These are phyloP conservation scores for Quiscalus mexicanus DNA, from an alignment of 2,113 vertebrate species.

Conservation along the genomic window DNA sequence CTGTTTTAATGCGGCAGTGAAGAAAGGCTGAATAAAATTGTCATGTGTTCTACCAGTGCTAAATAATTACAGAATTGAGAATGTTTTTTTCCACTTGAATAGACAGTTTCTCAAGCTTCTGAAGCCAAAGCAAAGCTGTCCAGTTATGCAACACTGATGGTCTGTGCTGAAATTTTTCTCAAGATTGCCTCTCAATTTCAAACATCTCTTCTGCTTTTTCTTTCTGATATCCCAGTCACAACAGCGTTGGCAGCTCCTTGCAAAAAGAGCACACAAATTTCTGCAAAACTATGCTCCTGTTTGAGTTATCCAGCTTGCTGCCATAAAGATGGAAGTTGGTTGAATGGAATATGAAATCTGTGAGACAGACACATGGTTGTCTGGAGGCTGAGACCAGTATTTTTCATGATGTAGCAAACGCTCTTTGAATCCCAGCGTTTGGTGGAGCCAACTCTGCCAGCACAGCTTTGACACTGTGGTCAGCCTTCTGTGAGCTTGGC, in stretches of 20 bases:
- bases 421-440: neutral
- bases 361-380: neutral
- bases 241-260: neutral
- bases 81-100: neutral
- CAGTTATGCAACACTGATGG: neutral
- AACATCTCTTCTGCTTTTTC: neutral
- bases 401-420: slow-evolving; percentile 13
- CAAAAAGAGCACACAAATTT: neutral
- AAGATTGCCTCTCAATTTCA: neutral
- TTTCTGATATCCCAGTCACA: neutral
- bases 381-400: neutral
- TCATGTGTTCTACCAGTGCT: neutral
- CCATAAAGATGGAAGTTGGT: neutral
- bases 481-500: slow-evolving; percentile 25
- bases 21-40: slow-evolving; percentile 18
- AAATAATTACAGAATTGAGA: slow-evolving; percentile 22
- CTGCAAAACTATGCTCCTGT: neutral
- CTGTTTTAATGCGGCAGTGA: slow-evolving; percentile 4
- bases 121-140: neutral
- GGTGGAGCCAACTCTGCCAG: neutral
- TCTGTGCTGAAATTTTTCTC: neutral
- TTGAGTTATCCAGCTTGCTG: neutral
- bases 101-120: neutral
- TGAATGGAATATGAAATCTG: neutral
- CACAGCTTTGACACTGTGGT: neutral